Evolutionary conservation across 2,113 vertebrate species (phyloP).

Genomic region (Pelobates fuscus): DNA sequence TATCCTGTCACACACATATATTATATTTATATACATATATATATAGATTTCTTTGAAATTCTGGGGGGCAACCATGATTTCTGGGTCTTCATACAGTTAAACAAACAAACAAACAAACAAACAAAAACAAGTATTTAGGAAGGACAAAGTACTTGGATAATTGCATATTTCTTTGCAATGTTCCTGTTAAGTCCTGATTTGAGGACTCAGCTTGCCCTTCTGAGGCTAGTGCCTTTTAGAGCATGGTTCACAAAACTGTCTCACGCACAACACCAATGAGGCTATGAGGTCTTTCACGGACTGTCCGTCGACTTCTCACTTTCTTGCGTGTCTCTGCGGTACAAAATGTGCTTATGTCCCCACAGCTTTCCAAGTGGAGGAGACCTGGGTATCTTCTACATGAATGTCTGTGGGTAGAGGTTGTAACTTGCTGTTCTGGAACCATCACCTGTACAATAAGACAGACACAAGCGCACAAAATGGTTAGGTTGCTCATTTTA

Average conservation of each 20-base stretch:
- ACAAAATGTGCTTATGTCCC: constrained; percentile 77
- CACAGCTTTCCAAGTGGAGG: constrained; percentile 76
- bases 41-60: too few species aligned
- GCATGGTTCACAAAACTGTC: constrained; percentile 71
- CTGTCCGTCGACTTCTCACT: constrained; percentile 39
- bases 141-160: background rate
- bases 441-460: constrained; percentile 64
- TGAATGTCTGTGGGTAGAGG: constrained; percentile 42
- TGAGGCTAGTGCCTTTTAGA: too few species aligned
- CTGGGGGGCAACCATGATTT: too few species aligned
- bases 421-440: constrained; percentile 50
- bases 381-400: constrained; percentile 58
- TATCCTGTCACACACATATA: background rate
- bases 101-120: background rate
- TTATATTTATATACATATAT: too few species aligned
- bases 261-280: constrained; percentile 74
- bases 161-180: background rate
- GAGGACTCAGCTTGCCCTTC: background rate
- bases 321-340: constrained; percentile 39
- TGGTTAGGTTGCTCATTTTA: too few species aligned
- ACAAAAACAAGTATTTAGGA: background rate
- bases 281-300: constrained; percentile 70
- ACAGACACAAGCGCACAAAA: too few species aligned
- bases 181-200: background rate
- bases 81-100: background rate